Evolutionary conservation across 2,888 invertebrate genomes (phyloP), one percentile per base, ranked within the genome.

Genomic region (Augiades crinisus): DNA sequence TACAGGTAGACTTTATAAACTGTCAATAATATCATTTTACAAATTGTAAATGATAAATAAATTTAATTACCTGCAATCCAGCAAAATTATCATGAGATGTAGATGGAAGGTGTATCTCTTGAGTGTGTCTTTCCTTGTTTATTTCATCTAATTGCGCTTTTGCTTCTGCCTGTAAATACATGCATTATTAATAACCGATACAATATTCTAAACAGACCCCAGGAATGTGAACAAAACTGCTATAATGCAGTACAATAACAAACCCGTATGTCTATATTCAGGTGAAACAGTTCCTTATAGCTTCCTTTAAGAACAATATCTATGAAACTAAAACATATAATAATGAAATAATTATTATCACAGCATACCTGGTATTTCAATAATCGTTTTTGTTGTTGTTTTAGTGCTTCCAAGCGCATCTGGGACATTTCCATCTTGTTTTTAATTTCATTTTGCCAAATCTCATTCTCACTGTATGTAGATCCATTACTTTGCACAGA

Each of bases 401-500:
- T 92, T 33, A 92, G 69, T 13, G 92, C 90, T 12, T 85, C 80
- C 47, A 92, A 74, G 22, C 92, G 91, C 57, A 90, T 88, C 64
- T 92, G 91, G 0, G 92, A 92, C 61, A 92, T 80, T 66, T 92
- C 92, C 84, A 92, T 91, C 72, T 92, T 92, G 59, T 89, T 90
- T 61, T 91, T 92, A 21, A 93, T 81, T 62, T 91, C 91, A 60
- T 88, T 89, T 67, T 91, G 91, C 78, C 91, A 89, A 22, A 87
- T 75, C 53, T 90, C 88, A 67, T 90, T 91, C 19, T 89, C 90
- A 56, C 90, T 90, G 58, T 91, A 91, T 2, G 79, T 74, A 0
- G 85, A 91, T 47, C 81, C 85, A 60, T 86, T 90, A 64, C 83
- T 88, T 70, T 88, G 90, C 12, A 78, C 89, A 13, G 88, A 90